Evolutionary conservation across 2,888 invertebrate genomes (phyloP).

Genomic region (Agrochola macilenta): DNA sequence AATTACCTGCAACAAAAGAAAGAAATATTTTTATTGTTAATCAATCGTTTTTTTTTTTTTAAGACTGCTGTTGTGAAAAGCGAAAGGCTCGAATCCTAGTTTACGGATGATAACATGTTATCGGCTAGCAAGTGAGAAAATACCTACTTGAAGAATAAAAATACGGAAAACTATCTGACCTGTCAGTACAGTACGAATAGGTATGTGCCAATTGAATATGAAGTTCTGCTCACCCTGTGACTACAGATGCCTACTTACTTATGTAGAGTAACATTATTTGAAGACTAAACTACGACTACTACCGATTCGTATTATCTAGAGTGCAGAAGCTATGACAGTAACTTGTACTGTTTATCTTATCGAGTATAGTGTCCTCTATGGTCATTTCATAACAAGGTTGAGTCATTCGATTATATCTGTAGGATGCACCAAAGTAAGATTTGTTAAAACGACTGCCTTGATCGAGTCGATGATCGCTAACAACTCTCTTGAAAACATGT

Average conservation of each 20-base stretch:
- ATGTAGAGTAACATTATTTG: neutral
- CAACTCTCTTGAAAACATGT: neutral
- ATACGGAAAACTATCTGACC: neutral
- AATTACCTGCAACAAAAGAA: slow-evolving; percentile 22
- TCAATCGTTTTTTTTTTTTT: neutral
- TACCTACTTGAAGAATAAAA: neutral
- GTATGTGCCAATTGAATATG: neutral
- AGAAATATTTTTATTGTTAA: neutral
- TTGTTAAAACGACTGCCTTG: neutral
- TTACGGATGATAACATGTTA: neutral
- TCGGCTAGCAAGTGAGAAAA: neutral
- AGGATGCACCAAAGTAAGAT: neutral
- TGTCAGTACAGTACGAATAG: too few species aligned
- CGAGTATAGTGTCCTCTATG: slow-evolving; percentile 4
- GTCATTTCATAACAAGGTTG: slow-evolving; percentile 13
- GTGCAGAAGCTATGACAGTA: neutral
- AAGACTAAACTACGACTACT: neutral
- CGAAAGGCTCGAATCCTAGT: neutral
- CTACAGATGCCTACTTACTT: neutral
- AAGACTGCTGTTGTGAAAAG: neutral
- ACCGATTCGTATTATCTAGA: neutral
- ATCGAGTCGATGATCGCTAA: neutral
- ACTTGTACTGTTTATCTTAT: slow-evolving; percentile 19
- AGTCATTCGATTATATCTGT: neutral
- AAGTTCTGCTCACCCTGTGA: too few species aligned